Conservation (phyloP, 2,888 invertebrate species). For the Orchesellides sinensis region DNA sequence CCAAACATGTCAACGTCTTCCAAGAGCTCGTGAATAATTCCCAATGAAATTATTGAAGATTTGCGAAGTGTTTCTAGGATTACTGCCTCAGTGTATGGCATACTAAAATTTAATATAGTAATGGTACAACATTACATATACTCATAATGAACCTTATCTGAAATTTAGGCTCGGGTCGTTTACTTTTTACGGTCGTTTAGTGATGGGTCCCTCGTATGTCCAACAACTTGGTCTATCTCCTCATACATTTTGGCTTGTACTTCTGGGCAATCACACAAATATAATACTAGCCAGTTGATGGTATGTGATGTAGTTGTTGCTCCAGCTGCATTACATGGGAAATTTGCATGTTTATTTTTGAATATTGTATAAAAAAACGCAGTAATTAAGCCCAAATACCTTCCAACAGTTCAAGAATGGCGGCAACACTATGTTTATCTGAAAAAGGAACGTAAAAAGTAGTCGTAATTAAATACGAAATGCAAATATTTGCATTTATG, state of each 20-base stretch:
- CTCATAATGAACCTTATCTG: too few species aligned
- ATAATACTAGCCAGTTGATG: conserved; percentile 25
- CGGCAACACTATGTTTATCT: conserved; percentile 4
- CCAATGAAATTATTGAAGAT: not conserved
- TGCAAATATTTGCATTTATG: too few species aligned
- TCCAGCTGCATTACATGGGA: not conserved
- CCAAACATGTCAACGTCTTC: not conserved
- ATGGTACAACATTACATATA: too few species aligned
- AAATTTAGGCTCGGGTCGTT: too few species aligned
- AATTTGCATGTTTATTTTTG: not conserved
- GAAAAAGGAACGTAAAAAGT: not conserved
- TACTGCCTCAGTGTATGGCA: conserved; percentile 22
- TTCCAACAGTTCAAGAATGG: conserved; percentile 29
- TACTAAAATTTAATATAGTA: not conserved
- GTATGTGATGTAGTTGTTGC: not conserved
- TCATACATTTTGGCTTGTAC: conserved; percentile 13
- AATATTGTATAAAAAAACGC: not conserved
- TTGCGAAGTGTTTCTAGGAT: not conserved
- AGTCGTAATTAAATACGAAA: not conserved
- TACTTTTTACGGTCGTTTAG: conserved; percentile 20
- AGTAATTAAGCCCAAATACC: conserved; percentile 22
- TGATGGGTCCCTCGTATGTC: conserved; percentile 7
- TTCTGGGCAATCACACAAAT: not conserved
- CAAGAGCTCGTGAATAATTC: not conserved
- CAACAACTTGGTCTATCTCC: conserved; percentile 35